A percentile compares a stretch with the other conserved stretches of the same genome.
Evolutionary conservation across 1,140 invertebrate genomes (phyloP).

Genomic region (Drosophila lacteicornis): DNA sequence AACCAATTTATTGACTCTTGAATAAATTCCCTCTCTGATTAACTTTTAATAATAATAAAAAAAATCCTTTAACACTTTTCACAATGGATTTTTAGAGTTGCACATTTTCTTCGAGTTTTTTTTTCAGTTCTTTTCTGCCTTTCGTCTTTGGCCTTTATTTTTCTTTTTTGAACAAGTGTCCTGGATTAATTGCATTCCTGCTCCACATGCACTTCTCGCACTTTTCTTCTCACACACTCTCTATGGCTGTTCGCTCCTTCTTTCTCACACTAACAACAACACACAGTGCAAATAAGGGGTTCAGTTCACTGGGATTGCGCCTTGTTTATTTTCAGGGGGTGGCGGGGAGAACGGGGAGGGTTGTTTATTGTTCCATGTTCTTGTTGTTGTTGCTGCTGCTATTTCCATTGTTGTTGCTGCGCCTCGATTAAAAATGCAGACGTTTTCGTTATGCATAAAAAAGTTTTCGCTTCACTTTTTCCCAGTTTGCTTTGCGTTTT

Average conservation of each 20-base stretch:
- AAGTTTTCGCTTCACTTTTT: conserved; percentile 51
- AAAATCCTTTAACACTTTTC: neutral
- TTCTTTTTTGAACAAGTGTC: conserved; percentile 33
- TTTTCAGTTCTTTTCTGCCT: too few relatives aligned
- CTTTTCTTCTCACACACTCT: conserved; percentile 19
- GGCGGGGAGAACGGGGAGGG: conserved; percentile 40
- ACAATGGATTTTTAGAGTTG: neutral
- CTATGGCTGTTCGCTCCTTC: conserved; percentile 14
- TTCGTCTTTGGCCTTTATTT: neutral
- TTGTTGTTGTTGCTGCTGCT: conserved; percentile 27
- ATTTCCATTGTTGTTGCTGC: conserved; percentile 63
- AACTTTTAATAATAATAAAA: too few relatives aligned
- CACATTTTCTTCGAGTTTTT: neutral
- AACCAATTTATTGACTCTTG: too few relatives aligned
- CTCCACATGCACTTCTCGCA: conserved; percentile 34
- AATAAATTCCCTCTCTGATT: too few relatives aligned
- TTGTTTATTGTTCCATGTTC: conserved; percentile 50
- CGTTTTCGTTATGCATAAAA: conserved; percentile 66
- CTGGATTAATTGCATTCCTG: conserved; percentile 37
- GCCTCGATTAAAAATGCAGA: conserved; percentile 75
- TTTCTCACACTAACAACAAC: conserved; percentile 16
- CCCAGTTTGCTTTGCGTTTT: conserved; percentile 48
- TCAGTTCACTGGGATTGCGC: conserved; percentile 48
- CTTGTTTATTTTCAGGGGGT: conserved; percentile 43
- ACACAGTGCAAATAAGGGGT: conserved; percentile 59